Evolutionary conservation across 2,888 invertebrate species (phyloP).

Genomic region (Drosophila antonietae): DNA sequence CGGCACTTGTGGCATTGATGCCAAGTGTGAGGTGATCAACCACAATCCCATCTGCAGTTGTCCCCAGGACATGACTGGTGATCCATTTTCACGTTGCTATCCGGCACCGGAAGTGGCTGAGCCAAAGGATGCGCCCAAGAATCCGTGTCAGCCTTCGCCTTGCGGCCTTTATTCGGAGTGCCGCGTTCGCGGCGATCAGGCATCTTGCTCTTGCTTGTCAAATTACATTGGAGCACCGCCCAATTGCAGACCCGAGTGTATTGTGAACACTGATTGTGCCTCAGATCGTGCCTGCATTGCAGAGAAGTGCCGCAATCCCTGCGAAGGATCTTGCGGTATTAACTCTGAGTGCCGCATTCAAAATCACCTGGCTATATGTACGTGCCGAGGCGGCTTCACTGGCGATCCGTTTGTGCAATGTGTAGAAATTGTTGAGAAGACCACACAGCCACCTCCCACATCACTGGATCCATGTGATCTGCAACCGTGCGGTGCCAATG

Average conservation of each 20-base stretch:
- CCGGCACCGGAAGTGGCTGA: slow-evolving; percentile 83
- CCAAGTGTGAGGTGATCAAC: slow-evolving; percentile 91
- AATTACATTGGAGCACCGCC: slow-evolving; percentile 89
- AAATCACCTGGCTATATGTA: slow-evolving; percentile 89
- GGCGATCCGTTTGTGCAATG: slow-evolving; percentile 89
- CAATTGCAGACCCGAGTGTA: slow-evolving; percentile 88
- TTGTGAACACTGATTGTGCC: slow-evolving; percentile 88
- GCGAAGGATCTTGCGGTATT: slow-evolving; percentile 89
- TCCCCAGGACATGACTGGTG: slow-evolving; percentile 89
- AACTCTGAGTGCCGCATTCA: slow-evolving; percentile 90
- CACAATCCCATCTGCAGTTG: slow-evolving; percentile 94
- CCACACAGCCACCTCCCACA: slow-evolving; percentile 85
- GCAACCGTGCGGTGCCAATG: slow-evolving; percentile 95
- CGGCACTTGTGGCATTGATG: slow-evolving; percentile 91
- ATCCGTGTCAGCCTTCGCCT: slow-evolving; percentile 90
- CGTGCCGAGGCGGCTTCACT: slow-evolving; percentile 86
- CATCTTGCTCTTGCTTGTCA: slow-evolving; percentile 88
- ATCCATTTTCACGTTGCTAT: slow-evolving; percentile 91
- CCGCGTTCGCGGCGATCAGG: slow-evolving; percentile 86
- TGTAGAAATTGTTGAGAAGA: slow-evolving; percentile 85
- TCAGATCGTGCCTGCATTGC: slow-evolving; percentile 89
- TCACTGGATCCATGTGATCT: slow-evolving; percentile 90
- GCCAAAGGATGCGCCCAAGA: slow-evolving; percentile 78
- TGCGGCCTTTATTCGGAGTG: slow-evolving; percentile 90
- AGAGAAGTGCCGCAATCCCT: slow-evolving; percentile 90